Percentiles rank a stretch among this genome's conserved stretches.
These are phyloP conservation scores for Coryphaenoides rupestris DNA, from an alignment of 2,113 vertebrate species.

Conservation along the genomic window DNA sequence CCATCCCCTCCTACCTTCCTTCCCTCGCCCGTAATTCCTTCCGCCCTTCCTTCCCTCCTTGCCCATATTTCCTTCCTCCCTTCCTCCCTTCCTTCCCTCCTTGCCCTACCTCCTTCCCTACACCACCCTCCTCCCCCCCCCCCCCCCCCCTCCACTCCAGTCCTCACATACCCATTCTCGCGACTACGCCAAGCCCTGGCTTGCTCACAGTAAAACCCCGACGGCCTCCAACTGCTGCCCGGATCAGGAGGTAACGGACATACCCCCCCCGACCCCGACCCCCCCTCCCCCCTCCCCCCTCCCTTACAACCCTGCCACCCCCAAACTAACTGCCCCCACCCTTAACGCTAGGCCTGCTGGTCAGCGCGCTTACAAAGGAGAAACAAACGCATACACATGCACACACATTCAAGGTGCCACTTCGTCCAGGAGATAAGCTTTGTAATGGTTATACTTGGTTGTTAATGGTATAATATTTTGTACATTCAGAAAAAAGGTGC, in stretches of 20 bases:
- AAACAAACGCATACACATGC: no score
- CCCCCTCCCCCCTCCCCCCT: not conserved
- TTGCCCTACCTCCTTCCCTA: conserved; percentile 28
- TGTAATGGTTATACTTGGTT: no score
- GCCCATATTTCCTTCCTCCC: conserved; percentile 18
- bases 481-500: no score
- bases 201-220: conserved; percentile 97
- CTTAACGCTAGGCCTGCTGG: not conserved
- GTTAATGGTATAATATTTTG: no score
- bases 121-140: conserved; percentile 20
- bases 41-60: conserved; percentile 25
- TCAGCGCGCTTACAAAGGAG: conserved; percentile 42
- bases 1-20: conserved; percentile 23
- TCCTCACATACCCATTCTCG: conserved; percentile 90
- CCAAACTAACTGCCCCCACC: conserved; percentile 21
- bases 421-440: no score
- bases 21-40: conserved; percentile 13
- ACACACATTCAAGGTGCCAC: no score
- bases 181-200: conserved; percentile 99
- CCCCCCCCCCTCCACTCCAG: conserved; percentile 69
- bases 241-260: conserved; percentile 80
- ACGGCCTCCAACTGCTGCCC: conserved; percentile 86
- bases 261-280: conserved; percentile 21
- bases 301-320: not conserved
- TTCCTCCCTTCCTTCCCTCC: conserved; percentile 10